A percentile compares a stretch with the other conserved stretches of the same genome.
phyloP scores from a whole-genome alignment of 2,113 vertebrate genomes.

The Hemiprocne comata region DNA sequence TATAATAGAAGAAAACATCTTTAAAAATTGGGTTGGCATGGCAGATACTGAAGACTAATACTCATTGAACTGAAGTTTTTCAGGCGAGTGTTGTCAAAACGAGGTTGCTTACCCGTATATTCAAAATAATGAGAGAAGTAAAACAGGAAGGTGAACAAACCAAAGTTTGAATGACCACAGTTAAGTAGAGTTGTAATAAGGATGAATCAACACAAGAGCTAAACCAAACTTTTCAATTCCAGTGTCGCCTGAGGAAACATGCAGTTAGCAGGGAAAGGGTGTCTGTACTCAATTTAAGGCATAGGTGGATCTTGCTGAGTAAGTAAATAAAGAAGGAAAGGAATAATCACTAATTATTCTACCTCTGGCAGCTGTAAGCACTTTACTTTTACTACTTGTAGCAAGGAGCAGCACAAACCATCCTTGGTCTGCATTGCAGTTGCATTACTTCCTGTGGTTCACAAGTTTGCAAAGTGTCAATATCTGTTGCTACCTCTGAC shows the following conservation, averaged over 20 bases:
- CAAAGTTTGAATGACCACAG: neutral
- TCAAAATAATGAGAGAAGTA: neutral
- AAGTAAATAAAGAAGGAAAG: neutral
- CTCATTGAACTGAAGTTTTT: neutral
- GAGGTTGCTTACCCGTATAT: neutral
- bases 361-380: neutral
- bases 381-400: neutral
- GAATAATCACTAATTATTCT: neutral
- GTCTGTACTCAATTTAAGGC: neutral
- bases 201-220: neutral
- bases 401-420: neutral
- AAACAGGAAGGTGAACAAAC: neutral
- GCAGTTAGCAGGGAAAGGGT: neutral
- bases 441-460: neutral
- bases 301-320: neutral
- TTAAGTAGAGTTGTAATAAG: neutral
- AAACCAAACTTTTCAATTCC: neutral
- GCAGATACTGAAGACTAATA: neutral
- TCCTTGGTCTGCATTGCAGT: neutral
- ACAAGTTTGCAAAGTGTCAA: neutral
- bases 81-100: neutral
- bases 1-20: neutral
- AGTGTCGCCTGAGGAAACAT: neutral
- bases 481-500: neutral
- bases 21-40: neutral